Base-by-base conservation (phyloP, 2,113 vertebrate species). In the Atractosteus spatula region DNA sequence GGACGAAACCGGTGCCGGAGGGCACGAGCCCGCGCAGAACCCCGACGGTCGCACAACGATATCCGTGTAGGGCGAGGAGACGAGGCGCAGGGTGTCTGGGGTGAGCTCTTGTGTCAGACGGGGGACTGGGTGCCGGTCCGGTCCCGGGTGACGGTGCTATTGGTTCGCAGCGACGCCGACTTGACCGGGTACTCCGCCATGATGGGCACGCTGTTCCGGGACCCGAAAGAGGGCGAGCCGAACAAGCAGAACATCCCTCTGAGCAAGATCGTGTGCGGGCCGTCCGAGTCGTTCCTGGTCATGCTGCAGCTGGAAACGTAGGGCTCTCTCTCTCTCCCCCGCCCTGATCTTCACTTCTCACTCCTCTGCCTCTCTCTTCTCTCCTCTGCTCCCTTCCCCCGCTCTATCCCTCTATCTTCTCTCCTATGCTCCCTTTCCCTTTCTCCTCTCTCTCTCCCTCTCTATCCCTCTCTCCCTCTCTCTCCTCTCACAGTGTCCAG, bases 261-360 rank as follows among this genome's bases (percentile, higher is more conserved):
- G 0, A 44, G 73, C 11, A 94, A 90, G 82, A 92, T 97, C 0
- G 86, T 95, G 71, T 99, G 97, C 0, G 97, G 97, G 29, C 97
- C 97, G 0, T 92, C 95, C 0, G 92, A 91, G 73, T 99, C 97
- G 54, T 93, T 95, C 73, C 88, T 99, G 77, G 94, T 98, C 80
- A 92, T 98, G 91, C 91, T 99, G 69, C 95, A 97, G 79, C 87
- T 99, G 74, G 93, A 89, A 13, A 89, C 80, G 97, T 97, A 80
- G 74, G 87, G 29, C 29, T 29, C 29, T 29, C 29, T 29, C 29
- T 29, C 61, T 44, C 5, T 12, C 16, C 57, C 62, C 8, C n/a
- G 10, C 44, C 10, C 45, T 45, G 42, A 41, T 13, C 3, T 12
- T n/a, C n/a, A n/a, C n/a, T n/a, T n/a, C n/a, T n/a, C n/a, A n/a